Evolutionary conservation across 2,797 vertebrate genomes (phyloP).

Genomic region (Anabacerthia variegaticeps): DNA sequence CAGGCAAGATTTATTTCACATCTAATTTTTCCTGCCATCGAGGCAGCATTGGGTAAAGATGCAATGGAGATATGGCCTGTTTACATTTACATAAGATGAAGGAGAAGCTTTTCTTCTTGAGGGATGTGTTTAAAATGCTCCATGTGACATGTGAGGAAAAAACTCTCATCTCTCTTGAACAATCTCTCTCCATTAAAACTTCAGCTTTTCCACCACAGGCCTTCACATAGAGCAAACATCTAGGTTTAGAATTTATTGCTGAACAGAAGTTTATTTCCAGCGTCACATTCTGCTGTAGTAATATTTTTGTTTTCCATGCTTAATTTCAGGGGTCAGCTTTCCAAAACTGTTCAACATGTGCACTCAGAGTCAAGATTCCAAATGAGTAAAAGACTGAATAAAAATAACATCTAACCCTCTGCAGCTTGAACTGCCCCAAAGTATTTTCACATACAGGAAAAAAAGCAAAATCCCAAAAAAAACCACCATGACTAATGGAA

Average conservation of each 20-base stretch:
- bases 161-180: neutral
- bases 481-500: neutral
- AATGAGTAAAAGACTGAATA: neutral
- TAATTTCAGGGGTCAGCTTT: neutral
- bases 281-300: neutral
- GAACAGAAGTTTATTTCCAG: neutral
- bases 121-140: neutral
- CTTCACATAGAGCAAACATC: neutral
- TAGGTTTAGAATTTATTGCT: neutral
- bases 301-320: neutral
- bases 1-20: neutral
- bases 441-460: neutral
- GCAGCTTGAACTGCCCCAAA: neutral
- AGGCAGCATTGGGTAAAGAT: neutral
- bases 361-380: neutral
- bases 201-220: fast-evolving
- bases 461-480: neutral
- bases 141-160: neutral
- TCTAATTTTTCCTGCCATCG: neutral
- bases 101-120: neutral
- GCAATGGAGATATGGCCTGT: neutral
- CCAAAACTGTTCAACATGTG: neutral
- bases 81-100: neutral
- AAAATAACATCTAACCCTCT: neutral
- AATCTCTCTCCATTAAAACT: neutral